These are phyloP conservation scores for Cerceris ruficornis DNA, from an alignment of 2,888 invertebrate species.

Conservation along the genomic window DNA sequence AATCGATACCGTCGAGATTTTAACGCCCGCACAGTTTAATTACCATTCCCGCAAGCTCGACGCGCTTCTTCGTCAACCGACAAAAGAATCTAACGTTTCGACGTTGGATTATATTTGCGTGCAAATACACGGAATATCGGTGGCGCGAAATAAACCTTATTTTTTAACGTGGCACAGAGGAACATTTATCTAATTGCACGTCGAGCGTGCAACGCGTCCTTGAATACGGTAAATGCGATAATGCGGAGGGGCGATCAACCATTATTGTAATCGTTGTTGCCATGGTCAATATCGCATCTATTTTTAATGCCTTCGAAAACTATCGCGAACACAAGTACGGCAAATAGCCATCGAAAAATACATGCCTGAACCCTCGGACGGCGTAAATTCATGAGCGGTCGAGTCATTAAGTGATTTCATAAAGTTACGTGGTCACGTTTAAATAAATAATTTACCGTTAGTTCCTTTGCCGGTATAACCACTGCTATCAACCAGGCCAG, in stretches of 20 bases:
- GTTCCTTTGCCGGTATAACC: background rate
- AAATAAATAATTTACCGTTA: constrained; percentile 1
- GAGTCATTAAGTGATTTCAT: background rate
- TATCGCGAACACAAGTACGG: no score
- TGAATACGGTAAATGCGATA: constrained; percentile 16
- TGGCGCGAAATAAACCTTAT: no score
- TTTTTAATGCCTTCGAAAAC: constrained; percentile 1
- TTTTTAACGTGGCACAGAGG: background rate
- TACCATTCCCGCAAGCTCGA: no score
- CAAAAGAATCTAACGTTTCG: no score
- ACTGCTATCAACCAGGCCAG: background rate
- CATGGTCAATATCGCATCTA: constrained; percentile 10
- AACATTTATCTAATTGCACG: background rate
- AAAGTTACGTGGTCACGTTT: background rate
- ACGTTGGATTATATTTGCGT: no score
- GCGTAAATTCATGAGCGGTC: background rate
- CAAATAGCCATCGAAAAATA: no score
- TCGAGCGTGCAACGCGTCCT: background rate
- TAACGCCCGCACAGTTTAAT: background rate
- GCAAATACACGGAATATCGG: no score
- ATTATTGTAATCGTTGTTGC: constrained; percentile 19
- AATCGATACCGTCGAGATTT: constrained; percentile 2
- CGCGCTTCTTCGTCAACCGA: no score
- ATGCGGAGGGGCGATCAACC: constrained; percentile 11
- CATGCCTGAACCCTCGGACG: background rate